A percentile compares a stretch with the other conserved stretches of the same genome.
phyloP scores from a whole-genome alignment of 2,797 vertebrate genomes.

The Cossypha dichroa region DNA sequence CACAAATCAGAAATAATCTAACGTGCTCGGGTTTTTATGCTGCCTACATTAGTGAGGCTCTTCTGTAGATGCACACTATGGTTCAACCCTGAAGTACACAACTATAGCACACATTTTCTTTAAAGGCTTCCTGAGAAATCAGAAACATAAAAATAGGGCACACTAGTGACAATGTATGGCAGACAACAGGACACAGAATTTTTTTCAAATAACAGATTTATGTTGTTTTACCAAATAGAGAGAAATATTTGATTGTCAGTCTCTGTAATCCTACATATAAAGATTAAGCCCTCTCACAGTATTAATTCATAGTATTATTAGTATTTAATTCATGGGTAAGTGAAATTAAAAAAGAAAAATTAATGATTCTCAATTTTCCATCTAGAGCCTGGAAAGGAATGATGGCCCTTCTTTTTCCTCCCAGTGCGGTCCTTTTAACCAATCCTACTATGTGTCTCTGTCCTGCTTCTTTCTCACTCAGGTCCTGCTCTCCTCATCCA shows the following conservation, averaged over 20 bases:
- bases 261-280: background rate
- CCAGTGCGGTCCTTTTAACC: background rate
- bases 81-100: background rate
- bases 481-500: background rate
- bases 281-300: background rate
- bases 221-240: background rate
- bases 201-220: background rate
- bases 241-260: background rate
- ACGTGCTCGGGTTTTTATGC: fast-evolving
- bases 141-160: background rate
- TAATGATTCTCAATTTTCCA: background rate
- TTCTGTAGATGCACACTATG: background rate
- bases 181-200: background rate
- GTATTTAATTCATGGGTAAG: background rate
- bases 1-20: background rate
- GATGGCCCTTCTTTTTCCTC: background rate
- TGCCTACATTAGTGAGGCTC: background rate
- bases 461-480: background rate
- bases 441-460: background rate
- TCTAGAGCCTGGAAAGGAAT: background rate
- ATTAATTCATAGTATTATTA: background rate
- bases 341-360: background rate
- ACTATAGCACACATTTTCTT: background rate
- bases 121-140: background rate
- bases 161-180: background rate